Percentiles rank a stretch among this genome's conserved stretches.
phyloP scores from a whole-genome alignment of 2,888 invertebrate species.

The Chaetoderma sp. region DNA sequence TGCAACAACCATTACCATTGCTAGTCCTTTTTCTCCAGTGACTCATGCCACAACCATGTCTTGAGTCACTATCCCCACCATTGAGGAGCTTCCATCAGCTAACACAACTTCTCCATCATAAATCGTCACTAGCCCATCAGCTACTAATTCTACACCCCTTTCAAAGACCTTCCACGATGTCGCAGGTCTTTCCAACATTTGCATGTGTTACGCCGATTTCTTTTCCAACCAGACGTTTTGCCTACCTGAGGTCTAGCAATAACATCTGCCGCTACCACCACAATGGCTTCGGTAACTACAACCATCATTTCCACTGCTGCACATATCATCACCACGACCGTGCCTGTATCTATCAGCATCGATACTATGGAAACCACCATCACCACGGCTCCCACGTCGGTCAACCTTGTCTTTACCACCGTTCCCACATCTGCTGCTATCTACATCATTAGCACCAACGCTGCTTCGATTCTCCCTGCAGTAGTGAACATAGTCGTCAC shows the following conservation, averaged over 20 bases:
- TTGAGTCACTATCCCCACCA: background rate
- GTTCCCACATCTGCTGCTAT: background rate
- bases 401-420: background rate
- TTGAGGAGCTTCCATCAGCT: background rate
- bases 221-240: too few species aligned
- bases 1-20: background rate
- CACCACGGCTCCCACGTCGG: background rate
- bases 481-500: too few species aligned
- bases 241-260: background rate
- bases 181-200: too few species aligned
- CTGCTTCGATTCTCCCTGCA: background rate
- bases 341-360: background rate
- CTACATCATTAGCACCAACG: background rate
- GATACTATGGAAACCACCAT: background rate
- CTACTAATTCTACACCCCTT: too few species aligned
- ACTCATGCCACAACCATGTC: background rate
- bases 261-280: background rate
- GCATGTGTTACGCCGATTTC: too few species aligned
- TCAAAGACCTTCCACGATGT: too few species aligned
- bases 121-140: too few species aligned
- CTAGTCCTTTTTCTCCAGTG: background rate
- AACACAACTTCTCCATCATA: background rate
- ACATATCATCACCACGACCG: background rate
- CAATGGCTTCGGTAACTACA: background rate
- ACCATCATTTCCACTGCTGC: background rate